Conservation (phyloP, 1,140 invertebrate genomes). For the Macrobrachium rosenbergii region DNA sequence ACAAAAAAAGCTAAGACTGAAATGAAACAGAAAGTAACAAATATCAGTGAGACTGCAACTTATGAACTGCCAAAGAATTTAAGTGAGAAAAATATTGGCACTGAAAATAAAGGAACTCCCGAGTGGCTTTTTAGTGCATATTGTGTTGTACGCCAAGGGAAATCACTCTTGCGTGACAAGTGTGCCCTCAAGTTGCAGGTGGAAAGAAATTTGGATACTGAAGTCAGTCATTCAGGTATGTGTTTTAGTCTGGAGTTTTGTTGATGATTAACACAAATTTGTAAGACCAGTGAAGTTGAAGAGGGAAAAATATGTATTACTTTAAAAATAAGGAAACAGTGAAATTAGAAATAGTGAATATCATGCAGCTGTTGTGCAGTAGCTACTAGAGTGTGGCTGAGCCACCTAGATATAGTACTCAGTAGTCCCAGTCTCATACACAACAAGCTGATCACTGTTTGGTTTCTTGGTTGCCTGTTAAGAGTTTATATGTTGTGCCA, state of each 20-base stretch:
- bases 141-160: conserved; percentile 69
- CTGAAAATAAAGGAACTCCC: conserved; percentile 51
- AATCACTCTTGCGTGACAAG: conserved; percentile 83
- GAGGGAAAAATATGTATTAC: too few relatives aligned
- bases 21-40: not conserved
- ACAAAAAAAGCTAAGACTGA: not conserved
- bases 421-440: too few relatives aligned
- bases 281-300: not conserved
- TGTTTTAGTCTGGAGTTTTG: not conserved
- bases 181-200: conserved; percentile 85
- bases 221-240: conserved; percentile 75
- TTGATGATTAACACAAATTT: not conserved
- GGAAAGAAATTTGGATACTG: conserved; percentile 86
- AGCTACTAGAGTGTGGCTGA: too few relatives aligned
- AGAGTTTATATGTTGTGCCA: too few relatives aligned
- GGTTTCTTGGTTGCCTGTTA: too few relatives aligned
- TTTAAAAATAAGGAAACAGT: too few relatives aligned
- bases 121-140: conserved; percentile 73
- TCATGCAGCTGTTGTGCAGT: too few relatives aligned
- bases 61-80: conserved; percentile 23
- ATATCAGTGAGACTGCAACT: not conserved
- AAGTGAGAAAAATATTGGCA: not conserved
- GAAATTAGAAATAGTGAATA: too few relatives aligned
- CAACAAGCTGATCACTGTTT: too few relatives aligned
- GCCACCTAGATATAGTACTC: too few relatives aligned